Percentiles rank a stretch among this genome's conserved stretches.
Evolutionary conservation across 2,888 invertebrate species (phyloP).

Genomic region (Halictus ligatus): DNA sequence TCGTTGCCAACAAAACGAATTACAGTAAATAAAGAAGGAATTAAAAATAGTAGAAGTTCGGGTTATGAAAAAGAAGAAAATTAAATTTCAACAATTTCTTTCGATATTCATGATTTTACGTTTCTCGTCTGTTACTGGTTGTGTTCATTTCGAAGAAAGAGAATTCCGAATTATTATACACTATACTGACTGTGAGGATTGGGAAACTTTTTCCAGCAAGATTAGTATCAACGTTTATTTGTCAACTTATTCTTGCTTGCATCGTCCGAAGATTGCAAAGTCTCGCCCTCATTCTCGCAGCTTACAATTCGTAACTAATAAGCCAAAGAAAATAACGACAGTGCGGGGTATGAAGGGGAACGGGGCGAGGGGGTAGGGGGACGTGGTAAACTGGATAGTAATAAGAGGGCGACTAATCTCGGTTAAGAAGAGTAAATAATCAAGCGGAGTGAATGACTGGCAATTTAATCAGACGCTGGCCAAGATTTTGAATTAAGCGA

Average conservation of each 20-base stretch:
- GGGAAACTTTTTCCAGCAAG: not conserved
- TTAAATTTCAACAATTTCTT: too few relatives aligned
- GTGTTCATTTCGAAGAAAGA: too few relatives aligned
- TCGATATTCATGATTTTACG: too few relatives aligned
- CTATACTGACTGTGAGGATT: not conserved
- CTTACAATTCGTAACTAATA: conserved; percentile 28
- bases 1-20: too few relatives aligned
- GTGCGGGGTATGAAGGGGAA: not conserved
- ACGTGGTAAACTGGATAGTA: conserved; percentile 48
- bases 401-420: conserved; percentile 70
- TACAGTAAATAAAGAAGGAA: too few relatives aligned
- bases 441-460: conserved; percentile 69
- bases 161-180: too few relatives aligned
- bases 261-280: not conserved
- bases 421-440: conserved; percentile 74
- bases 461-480: conserved; percentile 69
- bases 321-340: conserved; percentile 25
- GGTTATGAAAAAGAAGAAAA: too few relatives aligned
- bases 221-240: not conserved
- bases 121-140: too few relatives aligned
- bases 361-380: not conserved
- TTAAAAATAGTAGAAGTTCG: too few relatives aligned
- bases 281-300: not conserved
- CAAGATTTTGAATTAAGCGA: conserved; percentile 69
- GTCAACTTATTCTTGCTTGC: conserved; percentile 35